Conservation (phyloP, 2,797 vertebrate genomes). For the Urosaurus nigricauda region DNA sequence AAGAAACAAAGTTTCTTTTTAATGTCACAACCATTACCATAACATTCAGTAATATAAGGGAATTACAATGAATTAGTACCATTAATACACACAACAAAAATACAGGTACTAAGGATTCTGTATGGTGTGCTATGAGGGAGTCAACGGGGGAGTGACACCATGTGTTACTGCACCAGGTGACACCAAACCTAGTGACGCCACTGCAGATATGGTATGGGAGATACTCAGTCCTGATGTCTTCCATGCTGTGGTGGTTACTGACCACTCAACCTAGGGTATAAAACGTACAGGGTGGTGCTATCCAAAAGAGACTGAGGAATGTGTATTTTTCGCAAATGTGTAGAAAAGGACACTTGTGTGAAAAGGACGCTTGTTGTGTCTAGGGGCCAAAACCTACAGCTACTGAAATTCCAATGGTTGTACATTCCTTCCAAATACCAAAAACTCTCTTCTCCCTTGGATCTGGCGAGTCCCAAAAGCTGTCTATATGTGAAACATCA, state of each 20-base stretch:
- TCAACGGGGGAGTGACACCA: too few relatives aligned
- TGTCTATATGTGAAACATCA: background rate
- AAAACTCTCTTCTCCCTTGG: background rate
- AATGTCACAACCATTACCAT: too few relatives aligned
- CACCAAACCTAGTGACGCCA: too few relatives aligned
- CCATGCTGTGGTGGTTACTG: background rate
- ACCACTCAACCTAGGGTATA: background rate
- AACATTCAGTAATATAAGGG: too few relatives aligned
- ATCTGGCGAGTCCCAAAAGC: background rate
- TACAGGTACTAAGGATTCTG: too few relatives aligned
- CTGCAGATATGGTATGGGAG: background rate
- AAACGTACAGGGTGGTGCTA: background rate
- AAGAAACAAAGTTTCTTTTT: too few relatives aligned
- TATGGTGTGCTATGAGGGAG: too few relatives aligned
- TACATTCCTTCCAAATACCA: background rate
- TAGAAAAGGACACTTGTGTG: background rate
- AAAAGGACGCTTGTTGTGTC: background rate
- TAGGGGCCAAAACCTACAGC: background rate
- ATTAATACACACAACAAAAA: too few relatives aligned
- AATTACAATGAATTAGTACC: too few relatives aligned
- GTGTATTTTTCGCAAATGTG: too few relatives aligned
- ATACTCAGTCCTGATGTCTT: background rate
- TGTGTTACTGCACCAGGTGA: too few relatives aligned
- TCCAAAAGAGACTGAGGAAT: background rate
- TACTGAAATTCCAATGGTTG: background rate